These are phyloP conservation scores for Enteromius afrohamiltoni DNA, from an alignment of 2,797 vertebrate genomes.

Conservation along the genomic window DNA sequence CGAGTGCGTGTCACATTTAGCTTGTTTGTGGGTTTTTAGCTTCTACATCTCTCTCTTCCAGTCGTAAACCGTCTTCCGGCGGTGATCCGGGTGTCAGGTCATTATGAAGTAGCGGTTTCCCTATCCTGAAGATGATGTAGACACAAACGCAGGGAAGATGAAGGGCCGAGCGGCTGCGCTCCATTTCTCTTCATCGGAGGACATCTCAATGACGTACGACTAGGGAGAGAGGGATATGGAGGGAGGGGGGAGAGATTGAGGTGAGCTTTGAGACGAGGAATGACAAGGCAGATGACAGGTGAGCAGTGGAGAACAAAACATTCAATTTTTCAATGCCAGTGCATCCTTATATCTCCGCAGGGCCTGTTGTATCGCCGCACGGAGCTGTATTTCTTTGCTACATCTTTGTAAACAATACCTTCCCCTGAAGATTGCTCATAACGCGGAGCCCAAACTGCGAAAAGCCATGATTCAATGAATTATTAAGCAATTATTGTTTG, in stretches of 20 bases:
- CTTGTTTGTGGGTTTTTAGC: not conserved
- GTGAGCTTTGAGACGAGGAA: constrained; percentile 45
- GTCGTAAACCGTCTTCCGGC: not conserved
- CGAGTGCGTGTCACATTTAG: constrained; percentile 6
- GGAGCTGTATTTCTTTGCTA: constrained; percentile 13
- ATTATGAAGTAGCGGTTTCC: constrained; percentile 40
- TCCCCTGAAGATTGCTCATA: constrained; percentile 42
- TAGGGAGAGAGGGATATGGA: constrained; percentile 9
- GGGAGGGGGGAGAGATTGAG: constrained; percentile 45
- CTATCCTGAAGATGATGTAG: constrained; percentile 4
- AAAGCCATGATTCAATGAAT: constrained; percentile 37
- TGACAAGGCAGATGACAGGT: constrained; percentile 58
- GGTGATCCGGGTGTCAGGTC: constrained; percentile 32
- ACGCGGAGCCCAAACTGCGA: constrained; percentile 31
- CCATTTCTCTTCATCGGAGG: constrained; percentile 43
- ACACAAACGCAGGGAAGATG: constrained; percentile 29
- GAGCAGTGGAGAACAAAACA: constrained; percentile 60
- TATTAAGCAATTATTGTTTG: constrained; percentile 43
- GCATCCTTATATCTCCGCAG: constrained; percentile 52
- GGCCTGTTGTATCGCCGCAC: constrained; percentile 23
- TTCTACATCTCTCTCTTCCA: constrained; percentile 5
- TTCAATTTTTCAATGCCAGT: constrained; percentile 59
- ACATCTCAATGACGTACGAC: constrained; percentile 53
- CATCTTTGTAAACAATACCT: constrained; percentile 48
- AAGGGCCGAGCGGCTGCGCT: constrained; percentile 20